Conservation (phyloP, 2,888 invertebrate species). For the Psococerastis gibbosa region DNA sequence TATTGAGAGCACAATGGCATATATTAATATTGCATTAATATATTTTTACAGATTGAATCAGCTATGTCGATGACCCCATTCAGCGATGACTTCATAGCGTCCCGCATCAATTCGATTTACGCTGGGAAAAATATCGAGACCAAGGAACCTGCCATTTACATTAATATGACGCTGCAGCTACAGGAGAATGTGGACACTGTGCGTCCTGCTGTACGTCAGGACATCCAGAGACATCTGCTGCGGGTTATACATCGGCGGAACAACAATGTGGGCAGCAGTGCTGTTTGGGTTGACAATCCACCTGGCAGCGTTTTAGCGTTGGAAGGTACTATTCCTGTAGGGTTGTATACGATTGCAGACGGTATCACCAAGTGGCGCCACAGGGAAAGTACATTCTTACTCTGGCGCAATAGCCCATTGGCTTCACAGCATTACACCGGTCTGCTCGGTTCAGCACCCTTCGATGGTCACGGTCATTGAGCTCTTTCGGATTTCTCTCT, state of each 20-base stretch:
- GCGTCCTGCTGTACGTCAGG: conserved; percentile 35
- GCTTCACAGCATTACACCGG: too few species aligned
- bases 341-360: too few species aligned
- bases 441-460: too few species aligned
- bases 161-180: conserved; percentile 66
- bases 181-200: conserved; percentile 46
- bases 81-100: conserved; percentile 68
- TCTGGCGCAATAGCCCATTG: too few species aligned
- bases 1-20: too few species aligned
- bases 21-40: too few species aligned
- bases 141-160: conserved; percentile 35
- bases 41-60: conserved; percentile 66
- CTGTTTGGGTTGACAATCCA: conserved; percentile 64
- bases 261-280: conserved; percentile 76
- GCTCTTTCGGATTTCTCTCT: too few species aligned
- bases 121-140: conserved; percentile 32
- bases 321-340: conserved; percentile 39
- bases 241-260: conserved; percentile 65
- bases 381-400: too few species aligned
- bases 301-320: conserved; percentile 59
- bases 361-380: too few species aligned
- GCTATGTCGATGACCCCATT: conserved; percentile 86
- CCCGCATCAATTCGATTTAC: conserved; percentile 60
- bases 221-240: conserved; percentile 65
- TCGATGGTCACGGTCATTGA: too few species aligned